Conservation (phyloP, 1,140 invertebrate genomes). For the Chlorops oryzae region DNA sequence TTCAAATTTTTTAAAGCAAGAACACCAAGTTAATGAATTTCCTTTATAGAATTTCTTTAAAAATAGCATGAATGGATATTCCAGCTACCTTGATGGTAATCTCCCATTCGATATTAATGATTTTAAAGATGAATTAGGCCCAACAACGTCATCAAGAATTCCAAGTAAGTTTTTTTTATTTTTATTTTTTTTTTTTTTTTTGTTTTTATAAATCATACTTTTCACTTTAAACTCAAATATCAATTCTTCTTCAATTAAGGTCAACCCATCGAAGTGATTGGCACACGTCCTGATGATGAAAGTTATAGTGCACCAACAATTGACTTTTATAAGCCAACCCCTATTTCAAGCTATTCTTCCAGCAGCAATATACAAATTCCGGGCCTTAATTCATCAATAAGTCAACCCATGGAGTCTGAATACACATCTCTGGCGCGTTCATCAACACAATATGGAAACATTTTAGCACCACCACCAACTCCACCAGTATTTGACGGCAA, state of each 20-base stretch:
- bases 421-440: conserved; percentile 19
- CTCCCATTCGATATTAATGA: conserved; percentile 47
- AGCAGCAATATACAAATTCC: conserved; percentile 28
- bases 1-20: neutral
- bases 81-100: conserved; percentile 39
- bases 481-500: conserved; percentile 13
- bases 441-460: conserved; percentile 11
- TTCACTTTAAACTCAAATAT: neutral
- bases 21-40: conserved; percentile 4
- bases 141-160: conserved; percentile 2
- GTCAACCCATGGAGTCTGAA: conserved; percentile 10
- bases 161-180: neutral
- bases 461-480: conserved; percentile 9
- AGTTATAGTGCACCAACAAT: conserved; percentile 25
- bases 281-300: conserved; percentile 42
- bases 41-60: conserved; percentile 33
- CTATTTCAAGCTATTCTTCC: conserved; percentile 21
- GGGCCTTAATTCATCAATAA: conserved; percentile 19
- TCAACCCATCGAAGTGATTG: conserved; percentile 55
- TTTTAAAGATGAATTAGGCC: conserved; percentile 34
- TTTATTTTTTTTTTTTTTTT: neutral
- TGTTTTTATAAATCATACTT: too few relatives aligned
- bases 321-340: conserved; percentile 36
- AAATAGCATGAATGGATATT: conserved; percentile 34
- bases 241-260: conserved; percentile 28